Evolutionary conservation across 2,113 vertebrate species (phyloP).

Genomic region (Peromyscus maniculatus): DNA sequence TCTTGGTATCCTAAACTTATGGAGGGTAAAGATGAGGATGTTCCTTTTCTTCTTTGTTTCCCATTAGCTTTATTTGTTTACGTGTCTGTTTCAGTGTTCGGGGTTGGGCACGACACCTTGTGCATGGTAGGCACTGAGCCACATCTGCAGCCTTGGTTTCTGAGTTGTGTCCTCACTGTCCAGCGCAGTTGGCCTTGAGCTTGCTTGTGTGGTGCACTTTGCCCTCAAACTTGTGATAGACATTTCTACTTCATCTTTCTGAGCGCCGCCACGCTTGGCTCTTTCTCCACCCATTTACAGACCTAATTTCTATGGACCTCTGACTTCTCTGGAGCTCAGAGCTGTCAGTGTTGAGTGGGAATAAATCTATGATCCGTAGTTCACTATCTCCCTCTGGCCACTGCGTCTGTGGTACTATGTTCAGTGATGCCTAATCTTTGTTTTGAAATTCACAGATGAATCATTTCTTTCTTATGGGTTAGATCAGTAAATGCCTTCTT

Average conservation of each 20-base stretch:
- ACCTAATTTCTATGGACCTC: neutral
- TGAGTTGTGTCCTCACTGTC: neutral
- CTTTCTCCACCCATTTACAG: neutral
- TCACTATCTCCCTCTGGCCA: slow-evolving; percentile 4
- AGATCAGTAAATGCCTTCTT: neutral
- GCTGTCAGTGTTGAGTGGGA: neutral
- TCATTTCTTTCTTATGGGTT: slow-evolving; percentile 39
- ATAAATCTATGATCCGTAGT: neutral
- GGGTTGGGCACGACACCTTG: neutral
- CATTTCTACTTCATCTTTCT: neutral
- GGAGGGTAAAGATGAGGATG: neutral
- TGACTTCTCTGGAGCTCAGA: neutral
- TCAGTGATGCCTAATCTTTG: slow-evolving; percentile 62
- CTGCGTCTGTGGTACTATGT: neutral
- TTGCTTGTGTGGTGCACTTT: neutral
- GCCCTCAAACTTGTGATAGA: neutral
- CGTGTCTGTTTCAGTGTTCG: neutral
- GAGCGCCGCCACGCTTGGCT: neutral
- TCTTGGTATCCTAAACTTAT: neutral
- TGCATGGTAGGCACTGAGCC: neutral
- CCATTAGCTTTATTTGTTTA: neutral
- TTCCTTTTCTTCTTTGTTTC: neutral
- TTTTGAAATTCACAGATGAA: neutral
- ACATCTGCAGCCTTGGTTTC: neutral
- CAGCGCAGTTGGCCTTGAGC: neutral